These are phyloP conservation scores for Alentia gelatinosa DNA, from an alignment of 2,888 invertebrate genomes.

Conservation along the genomic window DNA sequence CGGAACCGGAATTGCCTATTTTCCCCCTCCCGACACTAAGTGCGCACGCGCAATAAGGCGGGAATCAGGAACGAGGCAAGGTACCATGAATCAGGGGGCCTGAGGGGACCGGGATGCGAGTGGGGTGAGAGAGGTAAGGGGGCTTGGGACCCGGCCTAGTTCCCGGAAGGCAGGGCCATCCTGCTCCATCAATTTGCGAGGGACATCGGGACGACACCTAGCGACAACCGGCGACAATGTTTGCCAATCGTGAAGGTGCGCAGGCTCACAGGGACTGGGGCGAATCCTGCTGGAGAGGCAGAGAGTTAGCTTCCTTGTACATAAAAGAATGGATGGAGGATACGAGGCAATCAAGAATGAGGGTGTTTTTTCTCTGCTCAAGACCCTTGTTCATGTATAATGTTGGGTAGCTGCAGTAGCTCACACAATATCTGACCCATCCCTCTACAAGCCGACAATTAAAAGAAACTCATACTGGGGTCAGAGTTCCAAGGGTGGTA, in stretches of 20 bases:
- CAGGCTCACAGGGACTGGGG: background rate
- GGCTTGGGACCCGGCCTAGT: background rate
- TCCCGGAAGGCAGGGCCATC: background rate
- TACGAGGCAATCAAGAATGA: no score
- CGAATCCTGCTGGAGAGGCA: background rate
- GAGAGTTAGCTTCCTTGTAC: no score
- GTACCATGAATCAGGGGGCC: slow-evolving; percentile 17
- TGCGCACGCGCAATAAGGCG: slow-evolving; percentile 25
- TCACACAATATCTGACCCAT: no score
- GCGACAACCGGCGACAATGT: background rate
- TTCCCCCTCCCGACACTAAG: background rate
- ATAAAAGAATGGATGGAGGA: no score
- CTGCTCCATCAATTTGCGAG: background rate
- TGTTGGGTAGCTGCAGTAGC: no score
- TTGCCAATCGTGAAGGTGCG: background rate
- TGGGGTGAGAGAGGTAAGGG: background rate
- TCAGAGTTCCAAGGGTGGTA: no score
- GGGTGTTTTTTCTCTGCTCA: no score
- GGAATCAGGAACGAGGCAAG: background rate
- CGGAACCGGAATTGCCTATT: slow-evolving; percentile 26
- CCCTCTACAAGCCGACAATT: no score
- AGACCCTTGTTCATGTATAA: no score
- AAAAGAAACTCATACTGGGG: no score
- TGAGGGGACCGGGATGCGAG: no score
- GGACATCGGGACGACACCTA: background rate